A percentile compares a stretch with the other conserved stretches of the same genome.
phyloP scores from a whole-genome alignment of 92 coral and sea anemone genomes.

The Phymanthus crucifer region DNA sequence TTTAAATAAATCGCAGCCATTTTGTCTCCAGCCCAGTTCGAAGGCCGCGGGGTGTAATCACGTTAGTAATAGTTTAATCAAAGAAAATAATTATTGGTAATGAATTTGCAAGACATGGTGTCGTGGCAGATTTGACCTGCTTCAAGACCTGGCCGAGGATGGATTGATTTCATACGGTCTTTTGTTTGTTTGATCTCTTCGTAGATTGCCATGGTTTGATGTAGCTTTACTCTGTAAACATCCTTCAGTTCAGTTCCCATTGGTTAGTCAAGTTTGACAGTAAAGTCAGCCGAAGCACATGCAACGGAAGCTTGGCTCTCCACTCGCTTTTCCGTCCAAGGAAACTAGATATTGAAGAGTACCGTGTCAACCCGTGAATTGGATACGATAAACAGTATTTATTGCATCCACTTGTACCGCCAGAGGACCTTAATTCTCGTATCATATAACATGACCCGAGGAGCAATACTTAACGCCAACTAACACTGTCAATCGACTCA shows the following conservation, averaged over 20 bases:
- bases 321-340: background rate
- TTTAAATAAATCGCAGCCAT: constrained; percentile 19
- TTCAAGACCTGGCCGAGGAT: background rate
- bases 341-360: background rate
- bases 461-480: background rate
- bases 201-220: background rate
- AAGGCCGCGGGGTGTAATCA: background rate
- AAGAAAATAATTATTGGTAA: background rate
- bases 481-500: background rate
- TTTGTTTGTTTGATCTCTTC: background rate
- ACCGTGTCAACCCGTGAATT: background rate
- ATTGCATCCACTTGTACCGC: constrained; percentile 18
- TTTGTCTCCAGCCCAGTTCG: background rate
- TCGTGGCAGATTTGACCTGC: background rate
- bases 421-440: constrained; percentile 22
- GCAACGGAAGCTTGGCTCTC: constrained; percentile 1
- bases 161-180: background rate
- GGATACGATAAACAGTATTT: constrained; percentile 6
- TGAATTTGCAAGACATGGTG: background rate
- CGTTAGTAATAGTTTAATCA: background rate
- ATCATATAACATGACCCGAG: constrained; percentile 13
- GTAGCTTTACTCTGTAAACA: constrained; percentile 5
- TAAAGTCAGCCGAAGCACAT: background rate
- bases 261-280: constrained; percentile 20
- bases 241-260: background rate